Evolutionary conservation across 2,888 invertebrate genomes (phyloP).

Genomic region (Oligia strigilis): DNA sequence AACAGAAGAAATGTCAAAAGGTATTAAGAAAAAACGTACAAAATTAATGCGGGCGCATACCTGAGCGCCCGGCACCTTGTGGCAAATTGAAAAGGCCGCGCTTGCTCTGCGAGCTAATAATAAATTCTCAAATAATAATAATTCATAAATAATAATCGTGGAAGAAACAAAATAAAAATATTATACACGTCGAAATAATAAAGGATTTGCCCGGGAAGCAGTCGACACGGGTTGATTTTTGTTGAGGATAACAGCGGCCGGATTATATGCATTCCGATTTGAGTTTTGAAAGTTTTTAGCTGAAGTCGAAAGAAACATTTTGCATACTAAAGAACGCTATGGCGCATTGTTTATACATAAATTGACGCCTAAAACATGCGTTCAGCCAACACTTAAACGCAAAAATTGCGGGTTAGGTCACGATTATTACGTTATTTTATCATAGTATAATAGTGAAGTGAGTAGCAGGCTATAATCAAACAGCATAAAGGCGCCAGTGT

Average conservation of each 20-base stretch:
- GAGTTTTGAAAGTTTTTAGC: conserved; percentile 8
- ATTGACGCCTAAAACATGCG: conserved; percentile 50
- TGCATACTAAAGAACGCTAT: conserved; percentile 25
- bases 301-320: conserved; percentile 18
- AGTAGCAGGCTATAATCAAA: conserved; percentile 74
- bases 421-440: conserved; percentile 67
- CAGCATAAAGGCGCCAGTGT: conserved; percentile 81
- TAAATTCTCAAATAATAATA: conserved; percentile 90
- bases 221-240: conserved; percentile 80
- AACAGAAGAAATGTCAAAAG: conserved; percentile 83
- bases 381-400: conserved; percentile 57
- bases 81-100: conserved; percentile 90
- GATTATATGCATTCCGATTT: conserved; percentile 33
- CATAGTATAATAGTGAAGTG: conserved; percentile 62
- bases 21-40: conserved; percentile 78
- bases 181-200: conserved; percentile 89
- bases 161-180: conserved; percentile 88
- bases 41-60: conserved; percentile 73
- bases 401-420: conserved; percentile 58
- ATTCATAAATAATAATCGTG: conserved; percentile 91
- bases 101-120: conserved; percentile 88
- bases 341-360: conserved; percentile 37
- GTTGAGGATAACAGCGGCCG: conserved; percentile 39
- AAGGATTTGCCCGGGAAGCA: conserved; percentile 83
- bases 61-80: conserved; percentile 84